Base-by-base conservation (phyloP, 1,140 invertebrate genomes). In the Kradibia gibbosae region DNA sequence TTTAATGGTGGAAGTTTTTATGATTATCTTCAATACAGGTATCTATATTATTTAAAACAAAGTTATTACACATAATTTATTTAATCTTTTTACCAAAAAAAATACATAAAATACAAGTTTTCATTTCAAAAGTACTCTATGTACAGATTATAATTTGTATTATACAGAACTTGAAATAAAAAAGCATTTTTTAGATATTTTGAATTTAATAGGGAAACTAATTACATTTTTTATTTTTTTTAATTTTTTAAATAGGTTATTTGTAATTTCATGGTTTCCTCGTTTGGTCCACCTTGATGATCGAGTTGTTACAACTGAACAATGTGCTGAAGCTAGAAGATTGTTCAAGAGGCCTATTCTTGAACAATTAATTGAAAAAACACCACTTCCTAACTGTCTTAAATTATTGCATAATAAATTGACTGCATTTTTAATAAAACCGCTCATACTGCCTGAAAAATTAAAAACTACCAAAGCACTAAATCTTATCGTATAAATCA, bases 1-100 rank as follows among this genome's bases (percentile, higher is more conserved):
- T 92, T 96, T 75, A 95, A 95, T 85, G 94, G 94, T 50, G 95
- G 94, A 42, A 94, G 93, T 34, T 95, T 94, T 84, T 94, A 94
- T 85, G 95, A 96, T 86, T 95, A 96, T 87, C 86, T 95, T 20
- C 95, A 96, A 85, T 97, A 96, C 88, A 95, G 95, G 95, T 96
- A 90, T n/a, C 3, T 34, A 31, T 65, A 17, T 65, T 2, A 65
- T 36, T 39, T 39, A 34, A 34, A 36, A 15, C 34, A 36, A 10
- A 0, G 36, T 34, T 65, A 65, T 65, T 39, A n/a, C 20, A 67
- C 22, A 67, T 67, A 22, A 67, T 28, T 39, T 39, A 8, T n/a
- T 3, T 67, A 39, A 5, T 65, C 13, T 60, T 60, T 3, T 60
- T 28, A n/a, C 25, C 25, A 57, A 57, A 25, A 57, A 5, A n/a